Conservation (phyloP, 2,888 invertebrate genomes). For the Leptodirus hochenwartii region DNA sequence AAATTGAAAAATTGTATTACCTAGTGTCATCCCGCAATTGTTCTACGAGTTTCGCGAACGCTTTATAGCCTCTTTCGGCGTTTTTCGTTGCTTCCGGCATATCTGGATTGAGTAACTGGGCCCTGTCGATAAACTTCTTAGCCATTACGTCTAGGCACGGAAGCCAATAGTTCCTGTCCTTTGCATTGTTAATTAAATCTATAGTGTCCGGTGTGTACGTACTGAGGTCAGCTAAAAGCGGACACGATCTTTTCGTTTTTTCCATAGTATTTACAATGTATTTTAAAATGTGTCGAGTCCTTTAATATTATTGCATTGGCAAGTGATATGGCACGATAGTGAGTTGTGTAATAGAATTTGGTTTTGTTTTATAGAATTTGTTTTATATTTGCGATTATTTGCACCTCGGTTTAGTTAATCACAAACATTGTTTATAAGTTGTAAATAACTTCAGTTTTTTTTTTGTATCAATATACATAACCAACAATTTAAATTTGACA, state of each 20-base stretch:
- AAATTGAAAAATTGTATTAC: slow-evolving; percentile 33
- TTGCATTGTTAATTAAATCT: slow-evolving; percentile 67
- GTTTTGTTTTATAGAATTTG: no score
- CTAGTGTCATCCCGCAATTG: slow-evolving; percentile 60
- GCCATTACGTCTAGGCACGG: slow-evolving; percentile 75
- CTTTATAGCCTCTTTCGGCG: slow-evolving; percentile 65
- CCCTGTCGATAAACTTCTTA: slow-evolving; percentile 68
- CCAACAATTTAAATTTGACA: no score
- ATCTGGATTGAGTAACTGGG: slow-evolving; percentile 58
- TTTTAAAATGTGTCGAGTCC: not conserved
- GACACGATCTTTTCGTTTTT: slow-evolving; percentile 34
- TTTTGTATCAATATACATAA: no score
- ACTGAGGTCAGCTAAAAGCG: slow-evolving; percentile 56
- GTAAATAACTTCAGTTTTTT: no score
- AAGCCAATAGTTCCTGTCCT: slow-evolving; percentile 85
- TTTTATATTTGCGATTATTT: no score
- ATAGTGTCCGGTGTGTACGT: slow-evolving; percentile 84
- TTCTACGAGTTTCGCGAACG: slow-evolving; percentile 62
- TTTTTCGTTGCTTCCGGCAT: slow-evolving; percentile 58
- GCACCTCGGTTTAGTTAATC: no score
- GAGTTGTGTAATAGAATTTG: no score
- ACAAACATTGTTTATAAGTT: no score
- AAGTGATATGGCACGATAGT: no score
- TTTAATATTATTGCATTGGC: slow-evolving; percentile 2
- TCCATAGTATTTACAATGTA: slow-evolving; percentile 10